These are phyloP conservation scores for Bothrops alternatus DNA, from an alignment of 2,797 vertebrate genomes.

Conservation along the genomic window DNA sequence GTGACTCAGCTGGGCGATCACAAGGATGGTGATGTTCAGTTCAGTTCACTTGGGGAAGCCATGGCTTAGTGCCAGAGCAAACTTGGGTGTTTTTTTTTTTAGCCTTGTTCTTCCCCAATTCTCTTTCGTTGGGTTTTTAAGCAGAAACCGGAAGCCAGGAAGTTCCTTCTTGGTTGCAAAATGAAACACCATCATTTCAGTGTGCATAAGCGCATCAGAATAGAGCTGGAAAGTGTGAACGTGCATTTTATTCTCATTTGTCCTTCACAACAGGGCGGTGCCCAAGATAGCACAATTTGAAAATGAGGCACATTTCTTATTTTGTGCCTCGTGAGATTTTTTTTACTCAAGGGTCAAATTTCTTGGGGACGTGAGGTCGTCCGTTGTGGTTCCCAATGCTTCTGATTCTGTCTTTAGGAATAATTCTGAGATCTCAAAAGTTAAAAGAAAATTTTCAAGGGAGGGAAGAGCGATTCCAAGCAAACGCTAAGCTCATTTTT, in stretches of 20 bases:
- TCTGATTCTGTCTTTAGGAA: neutral
- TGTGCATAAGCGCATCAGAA: no score
- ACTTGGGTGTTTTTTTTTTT: constrained; percentile 12
- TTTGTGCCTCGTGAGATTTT: neutral
- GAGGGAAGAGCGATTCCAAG: neutral
- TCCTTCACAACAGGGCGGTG: neutral
- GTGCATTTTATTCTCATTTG: no score
- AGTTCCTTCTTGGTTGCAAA: neutral
- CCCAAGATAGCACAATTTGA: no score
- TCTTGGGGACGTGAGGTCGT: no score
- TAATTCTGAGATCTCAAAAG: neutral
- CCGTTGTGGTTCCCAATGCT: neutral
- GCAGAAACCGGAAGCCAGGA: neutral
- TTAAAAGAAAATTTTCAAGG: no score
- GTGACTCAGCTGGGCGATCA: constrained; percentile 34
- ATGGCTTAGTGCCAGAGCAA: constrained; percentile 30
- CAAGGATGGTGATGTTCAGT: constrained; percentile 23
- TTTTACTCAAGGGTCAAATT: neutral
- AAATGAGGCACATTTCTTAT: neutral
- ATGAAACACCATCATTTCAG: neutral
- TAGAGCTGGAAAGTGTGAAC: neutral
- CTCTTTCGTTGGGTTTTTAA: constrained; percentile 9
- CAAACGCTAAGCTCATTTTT: neutral
- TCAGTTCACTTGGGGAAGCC: constrained; percentile 32
- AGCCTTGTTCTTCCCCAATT: neutral